phyloP scores from a whole-genome alignment of 2,888 invertebrate genomes.

The Perizoma affinitatum region DNA sequence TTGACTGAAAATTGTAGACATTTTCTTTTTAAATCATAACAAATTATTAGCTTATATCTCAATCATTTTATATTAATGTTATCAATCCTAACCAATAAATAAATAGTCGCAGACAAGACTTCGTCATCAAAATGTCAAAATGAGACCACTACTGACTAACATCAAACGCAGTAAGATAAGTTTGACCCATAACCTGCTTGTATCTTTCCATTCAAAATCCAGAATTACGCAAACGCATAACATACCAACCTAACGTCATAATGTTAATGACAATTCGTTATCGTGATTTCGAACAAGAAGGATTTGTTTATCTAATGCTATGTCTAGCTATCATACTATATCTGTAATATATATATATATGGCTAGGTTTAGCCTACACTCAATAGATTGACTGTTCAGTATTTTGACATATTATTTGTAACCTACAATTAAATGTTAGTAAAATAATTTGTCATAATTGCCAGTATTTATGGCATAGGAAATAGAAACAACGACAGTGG shows the following conservation, averaged over 20 bases:
- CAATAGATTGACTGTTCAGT: conserved; percentile 12
- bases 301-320: not conserved
- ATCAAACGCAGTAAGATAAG: not conserved
- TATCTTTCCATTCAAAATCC: conserved; percentile 39
- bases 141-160: not conserved
- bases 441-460: conserved; percentile 9
- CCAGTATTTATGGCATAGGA: conserved; percentile 17
- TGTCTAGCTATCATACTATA: too few relatives aligned
- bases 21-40: too few relatives aligned
- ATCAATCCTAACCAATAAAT: too few relatives aligned
- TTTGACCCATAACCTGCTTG: conserved; percentile 4
- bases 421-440: not conserved
- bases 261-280: not conserved
- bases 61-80: too few relatives aligned
- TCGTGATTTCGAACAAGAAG: conserved; percentile 11
- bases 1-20: too few relatives aligned
- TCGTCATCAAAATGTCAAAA: too few relatives aligned
- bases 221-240: conserved; percentile 19
- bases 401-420: conserved; percentile 10
- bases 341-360: too few relatives aligned
- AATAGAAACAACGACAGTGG: conserved; percentile 24
- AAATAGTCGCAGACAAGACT: too few relatives aligned
- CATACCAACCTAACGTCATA: not conserved
- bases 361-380: too few relatives aligned
- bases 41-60: too few relatives aligned